Base-by-base conservation (phyloP, 2,797 vertebrate species). In the Myiotriccus ornatus region DNA sequence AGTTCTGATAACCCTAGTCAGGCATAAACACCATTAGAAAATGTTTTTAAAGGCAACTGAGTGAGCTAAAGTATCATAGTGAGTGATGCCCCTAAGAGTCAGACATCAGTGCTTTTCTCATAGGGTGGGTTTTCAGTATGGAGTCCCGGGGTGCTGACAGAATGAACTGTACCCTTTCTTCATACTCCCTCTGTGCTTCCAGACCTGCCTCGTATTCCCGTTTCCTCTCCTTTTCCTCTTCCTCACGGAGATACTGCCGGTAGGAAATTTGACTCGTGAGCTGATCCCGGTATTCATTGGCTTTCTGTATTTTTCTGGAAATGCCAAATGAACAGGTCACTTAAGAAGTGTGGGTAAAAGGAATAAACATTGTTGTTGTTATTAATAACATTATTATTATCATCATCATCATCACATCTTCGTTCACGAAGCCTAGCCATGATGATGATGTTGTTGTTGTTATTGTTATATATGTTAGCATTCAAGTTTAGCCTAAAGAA, bases 261-360 rank as follows among this genome's bases (percentile, higher is more conserved):
- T 96, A 68, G 77, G 96, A 52, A 4, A 99, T 97, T 87, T 99
- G 99, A 93, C 97, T 97, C 73, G 85, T 53, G 30, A 99, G 98
- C 30, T 98, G 98, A 6, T 97, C 95, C 93, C 89, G 97, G 87
- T 99, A 98, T 30, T 97, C 96, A 68, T 95, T 96, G 9, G 93
- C 79, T 32, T 84, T 89, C 62, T 81, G 81, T 75, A 89, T 82
- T 91, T 95, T 97, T 32, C 99, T 99, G 57, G 46, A 80, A 81
- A 63, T 41, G 53, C 92, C 28, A 64, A 11, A 87, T 8, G 37
- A 84, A 94, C 7, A 57, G 43, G 24, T 60, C 35, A 17, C 44
- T 93, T 49, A 67, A 74, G 57, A 70, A n/a, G 21, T 5, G 41
- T 23, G 25, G 6, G 50, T 50, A 21, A 56, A 79, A 95, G 32